These are phyloP conservation scores for Acanthornis magna DNA, from an alignment of 2,797 vertebrate species.

Conservation along the genomic window DNA sequence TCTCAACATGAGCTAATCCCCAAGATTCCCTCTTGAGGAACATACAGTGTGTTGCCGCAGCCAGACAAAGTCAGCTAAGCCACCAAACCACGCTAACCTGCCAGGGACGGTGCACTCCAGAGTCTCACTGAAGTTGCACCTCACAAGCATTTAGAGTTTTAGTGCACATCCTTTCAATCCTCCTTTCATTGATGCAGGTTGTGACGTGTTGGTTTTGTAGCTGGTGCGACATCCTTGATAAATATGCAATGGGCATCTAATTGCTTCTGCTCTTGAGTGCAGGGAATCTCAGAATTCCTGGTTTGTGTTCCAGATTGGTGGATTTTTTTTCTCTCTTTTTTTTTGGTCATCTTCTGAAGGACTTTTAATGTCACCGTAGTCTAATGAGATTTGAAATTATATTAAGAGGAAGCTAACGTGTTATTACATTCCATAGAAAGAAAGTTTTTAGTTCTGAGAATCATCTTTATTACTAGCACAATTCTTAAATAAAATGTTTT, in stretches of 20 bases:
- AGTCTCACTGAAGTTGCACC: background rate
- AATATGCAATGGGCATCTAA: background rate
- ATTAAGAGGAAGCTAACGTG: background rate
- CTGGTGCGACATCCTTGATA: background rate
- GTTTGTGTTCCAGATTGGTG: background rate
- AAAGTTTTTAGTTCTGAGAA: background rate
- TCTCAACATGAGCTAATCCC: background rate
- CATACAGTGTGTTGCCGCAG: rapidly evolving
- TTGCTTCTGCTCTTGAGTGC: background rate
- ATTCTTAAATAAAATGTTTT: background rate
- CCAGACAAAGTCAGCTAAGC: background rate
- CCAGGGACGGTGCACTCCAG: background rate
- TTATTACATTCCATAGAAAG: background rate
- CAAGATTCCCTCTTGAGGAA: background rate
- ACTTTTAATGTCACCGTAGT: background rate
- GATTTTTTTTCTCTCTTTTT: rapidly evolving
- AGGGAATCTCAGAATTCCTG: background rate
- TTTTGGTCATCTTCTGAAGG: background rate
- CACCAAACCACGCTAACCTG: rapidly evolving
- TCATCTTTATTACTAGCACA: background rate
- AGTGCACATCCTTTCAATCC: background rate
- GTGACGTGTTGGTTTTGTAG: background rate
- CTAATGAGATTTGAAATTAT: background rate
- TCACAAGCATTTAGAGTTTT: background rate
- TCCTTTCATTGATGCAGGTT: background rate